Conservation (phyloP, 2,113 vertebrate species). For the Tinamus guttatus region DNA sequence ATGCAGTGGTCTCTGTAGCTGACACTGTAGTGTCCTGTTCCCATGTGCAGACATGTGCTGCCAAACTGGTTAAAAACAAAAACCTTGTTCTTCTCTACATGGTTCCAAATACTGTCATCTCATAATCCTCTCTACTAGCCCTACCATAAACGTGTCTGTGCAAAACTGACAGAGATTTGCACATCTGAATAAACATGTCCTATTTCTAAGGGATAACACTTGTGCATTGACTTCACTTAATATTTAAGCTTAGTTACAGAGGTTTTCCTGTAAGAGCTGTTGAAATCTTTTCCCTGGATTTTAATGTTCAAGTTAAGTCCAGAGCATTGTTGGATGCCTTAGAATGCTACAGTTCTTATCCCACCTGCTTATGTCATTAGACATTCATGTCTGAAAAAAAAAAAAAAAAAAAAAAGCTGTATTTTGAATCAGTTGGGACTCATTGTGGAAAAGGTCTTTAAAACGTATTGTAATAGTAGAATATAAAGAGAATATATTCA, state of each 20-base stretch:
- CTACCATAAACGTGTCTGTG: not conserved
- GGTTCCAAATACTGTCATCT: conserved; percentile 1
- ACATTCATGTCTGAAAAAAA: conserved; percentile 36
- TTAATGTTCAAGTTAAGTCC: not conserved
- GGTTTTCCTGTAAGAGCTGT: not conserved
- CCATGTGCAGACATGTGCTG: conserved; percentile 1
- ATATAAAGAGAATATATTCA: not conserved
- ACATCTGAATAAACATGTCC: not conserved
- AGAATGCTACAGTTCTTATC: not conserved
- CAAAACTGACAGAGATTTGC: conserved; percentile 5
- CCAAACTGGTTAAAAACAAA: conserved; percentile 28
- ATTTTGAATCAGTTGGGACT: conserved; percentile 15
- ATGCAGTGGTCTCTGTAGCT: not conserved
- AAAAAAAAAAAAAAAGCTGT: conserved; percentile 18
- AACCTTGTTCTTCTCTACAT: not conserved
- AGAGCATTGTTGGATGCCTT: not conserved
- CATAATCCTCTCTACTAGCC: not conserved
- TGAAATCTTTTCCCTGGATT: not conserved
- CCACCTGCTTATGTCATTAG: not conserved
- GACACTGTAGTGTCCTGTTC: not conserved
- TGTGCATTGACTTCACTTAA: not conserved
- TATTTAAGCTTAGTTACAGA: not conserved
- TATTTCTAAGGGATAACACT: not conserved
- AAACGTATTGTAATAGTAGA: not conserved
- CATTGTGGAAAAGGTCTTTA: not conserved